Conservation (phyloP, 2,797 vertebrate genomes). For the Myripristis jacobus region DNA sequence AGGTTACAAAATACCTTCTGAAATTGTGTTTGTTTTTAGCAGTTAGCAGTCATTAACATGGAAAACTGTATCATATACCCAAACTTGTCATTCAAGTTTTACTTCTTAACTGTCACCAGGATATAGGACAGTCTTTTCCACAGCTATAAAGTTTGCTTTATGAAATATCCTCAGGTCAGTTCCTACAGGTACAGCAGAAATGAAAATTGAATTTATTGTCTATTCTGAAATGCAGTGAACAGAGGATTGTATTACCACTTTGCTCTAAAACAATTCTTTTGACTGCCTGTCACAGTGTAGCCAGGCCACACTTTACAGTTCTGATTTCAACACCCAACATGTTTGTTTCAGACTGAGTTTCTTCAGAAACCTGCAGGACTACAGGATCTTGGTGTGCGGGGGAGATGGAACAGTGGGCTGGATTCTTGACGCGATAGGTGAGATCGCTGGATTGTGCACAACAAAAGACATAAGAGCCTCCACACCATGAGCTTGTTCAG, state of each 20-base stretch:
- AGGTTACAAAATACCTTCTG: too few relatives aligned
- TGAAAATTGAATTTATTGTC: background rate
- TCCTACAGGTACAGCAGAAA: background rate
- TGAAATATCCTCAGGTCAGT: background rate
- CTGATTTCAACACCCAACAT: background rate
- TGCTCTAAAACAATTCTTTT: background rate
- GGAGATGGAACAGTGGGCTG: slow-evolving; percentile 96
- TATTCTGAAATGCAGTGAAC: background rate
- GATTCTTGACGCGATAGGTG: slow-evolving; percentile 95
- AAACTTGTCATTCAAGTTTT: too few relatives aligned
- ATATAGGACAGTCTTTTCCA: too few relatives aligned
- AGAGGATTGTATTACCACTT: background rate
- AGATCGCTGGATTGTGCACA: slow-evolving; percentile 45
- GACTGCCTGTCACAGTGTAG: background rate
- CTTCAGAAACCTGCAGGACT: slow-evolving; percentile 88
- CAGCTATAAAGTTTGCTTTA: too few relatives aligned
- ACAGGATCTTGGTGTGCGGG: slow-evolving; percentile 92
- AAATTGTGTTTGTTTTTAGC: too few relatives aligned
- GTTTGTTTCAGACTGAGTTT: slow-evolving; percentile 86
- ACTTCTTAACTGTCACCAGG: too few relatives aligned
- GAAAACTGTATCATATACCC: too few relatives aligned
- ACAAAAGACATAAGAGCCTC: background rate
- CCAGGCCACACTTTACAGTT: background rate
- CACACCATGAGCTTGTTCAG: background rate
- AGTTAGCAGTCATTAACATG: too few relatives aligned